These are phyloP conservation scores for Brotula barbata DNA, from an alignment of 2,797 vertebrate genomes.

Conservation along the genomic window DNA sequence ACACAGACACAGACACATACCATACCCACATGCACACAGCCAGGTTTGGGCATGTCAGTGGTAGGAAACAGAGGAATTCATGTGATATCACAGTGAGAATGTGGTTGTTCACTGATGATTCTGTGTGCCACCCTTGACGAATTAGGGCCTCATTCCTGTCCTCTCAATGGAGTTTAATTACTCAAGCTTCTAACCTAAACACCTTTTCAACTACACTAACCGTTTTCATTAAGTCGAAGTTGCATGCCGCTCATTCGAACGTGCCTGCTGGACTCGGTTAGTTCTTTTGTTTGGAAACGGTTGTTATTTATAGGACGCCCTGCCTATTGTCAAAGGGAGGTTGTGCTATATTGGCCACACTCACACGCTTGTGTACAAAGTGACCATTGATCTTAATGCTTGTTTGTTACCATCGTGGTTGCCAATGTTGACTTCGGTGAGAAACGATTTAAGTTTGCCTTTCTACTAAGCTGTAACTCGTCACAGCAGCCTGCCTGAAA, in stretches of 20 bases:
- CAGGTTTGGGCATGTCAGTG: constrained; percentile 39
- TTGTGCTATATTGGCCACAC: background rate
- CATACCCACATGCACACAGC: background rate
- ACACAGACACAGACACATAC: constrained; percentile 2
- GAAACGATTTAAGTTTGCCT: constrained; percentile 19
- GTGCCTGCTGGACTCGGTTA: background rate
- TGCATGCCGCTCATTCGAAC: background rate
- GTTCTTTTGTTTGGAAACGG: background rate
- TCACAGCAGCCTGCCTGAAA: constrained; percentile 1
- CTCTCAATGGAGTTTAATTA: background rate
- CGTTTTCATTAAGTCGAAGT: too few relatives aligned
- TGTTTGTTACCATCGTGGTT: background rate
- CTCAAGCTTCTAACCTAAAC: background rate
- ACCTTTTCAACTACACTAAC: too few relatives aligned
- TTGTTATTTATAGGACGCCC: background rate
- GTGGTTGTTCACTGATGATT: constrained; percentile 1
- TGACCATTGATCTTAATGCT: constrained; percentile 5
- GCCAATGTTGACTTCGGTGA: constrained; percentile 11
- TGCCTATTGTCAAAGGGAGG: background rate
- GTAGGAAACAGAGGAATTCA: constrained; percentile 31
- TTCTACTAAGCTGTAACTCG: background rate
- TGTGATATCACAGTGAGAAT: constrained; percentile 29
- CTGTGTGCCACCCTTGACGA: background rate
- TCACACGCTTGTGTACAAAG: constrained; percentile 1
- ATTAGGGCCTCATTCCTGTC: background rate